Evolutionary conservation across 1,140 invertebrate genomes (phyloP), one percentile per base, ranked within the genome.

Genomic region (Panonychus citri): DNA sequence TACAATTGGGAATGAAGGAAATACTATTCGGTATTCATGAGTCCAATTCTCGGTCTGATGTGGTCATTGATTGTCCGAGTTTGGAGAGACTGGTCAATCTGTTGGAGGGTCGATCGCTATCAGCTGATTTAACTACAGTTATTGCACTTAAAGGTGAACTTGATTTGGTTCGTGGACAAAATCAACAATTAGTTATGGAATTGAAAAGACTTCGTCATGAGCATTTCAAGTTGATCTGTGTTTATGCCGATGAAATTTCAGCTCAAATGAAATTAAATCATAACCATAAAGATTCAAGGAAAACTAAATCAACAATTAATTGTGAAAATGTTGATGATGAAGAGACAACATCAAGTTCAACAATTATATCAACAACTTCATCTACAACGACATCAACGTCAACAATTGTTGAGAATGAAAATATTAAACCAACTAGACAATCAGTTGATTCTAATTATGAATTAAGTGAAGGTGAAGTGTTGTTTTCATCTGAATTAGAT

Each of bases 51-150:
- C 50, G 49, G 21, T 27, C 30, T 26, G 57, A 58, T 57, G 43
- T 61, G 8, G 19, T 59, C n/a, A 60, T 61, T n/a, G 60, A 61
- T 30, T 61, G 60, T 61, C 60, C 60, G 21, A 59, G 54, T 56
- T 42, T 61, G 15, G 60, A 61, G 48, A 28, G 54, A 25, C 24
- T 61, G 13, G 61, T 59, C 42, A 17, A 24, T 12, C 25, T 59
- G 13, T 26, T 61, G 4, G 60, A 61, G 54, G 46, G 28, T 48
- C 24, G 57, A 53, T 43, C 34, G 13, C 30, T 61, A 28, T 37
- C 21, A 24, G 8, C 25, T 25, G 26, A 60, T 50, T 30, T 59
- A 15, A 49, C 53, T 13, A 55, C 56, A 21, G 53, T 57, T 1
- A 56, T 61, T 56, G 53, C 50, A 28, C 25, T 61, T 3, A 61